phyloP scores from a whole-genome alignment of 2,888 invertebrate species.

The Ferrisia virgata region DNA sequence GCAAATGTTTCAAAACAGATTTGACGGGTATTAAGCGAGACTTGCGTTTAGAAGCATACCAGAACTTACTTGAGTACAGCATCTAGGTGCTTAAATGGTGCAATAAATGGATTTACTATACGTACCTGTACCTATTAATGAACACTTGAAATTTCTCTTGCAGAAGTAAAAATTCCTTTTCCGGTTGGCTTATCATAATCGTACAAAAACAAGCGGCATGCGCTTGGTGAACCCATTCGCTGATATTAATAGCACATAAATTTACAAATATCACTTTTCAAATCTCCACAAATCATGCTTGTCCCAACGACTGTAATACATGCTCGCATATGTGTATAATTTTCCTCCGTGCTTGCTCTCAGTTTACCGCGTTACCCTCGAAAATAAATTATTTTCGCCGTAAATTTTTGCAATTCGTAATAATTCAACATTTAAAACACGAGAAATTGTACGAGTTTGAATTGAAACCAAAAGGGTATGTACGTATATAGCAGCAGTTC shows the following conservation, averaged over 20 bases:
- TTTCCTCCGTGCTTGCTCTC: background rate
- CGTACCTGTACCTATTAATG: no score
- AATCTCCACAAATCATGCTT: background rate
- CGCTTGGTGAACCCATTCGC: background rate
- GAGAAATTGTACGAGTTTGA: background rate
- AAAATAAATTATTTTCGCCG: conserved; percentile 10
- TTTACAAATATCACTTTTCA: background rate
- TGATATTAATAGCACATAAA: background rate
- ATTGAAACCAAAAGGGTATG: background rate
- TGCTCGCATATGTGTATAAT: background rate
- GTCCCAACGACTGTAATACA: background rate
- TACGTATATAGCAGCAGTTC: no score
- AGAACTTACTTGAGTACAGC: no score
- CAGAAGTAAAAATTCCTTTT: background rate
- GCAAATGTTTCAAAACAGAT: no score
- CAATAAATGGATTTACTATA: no score
- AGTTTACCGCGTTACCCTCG: background rate
- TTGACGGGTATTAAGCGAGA: no score
- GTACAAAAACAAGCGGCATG: background rate
- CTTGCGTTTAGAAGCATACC: no score
- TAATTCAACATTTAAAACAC: conserved; percentile 9
- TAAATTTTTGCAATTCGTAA: conserved; percentile 6
- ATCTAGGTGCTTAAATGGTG: background rate
- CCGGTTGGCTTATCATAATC: background rate
- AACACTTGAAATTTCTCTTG: background rate